These are phyloP conservation scores for Mesorhabditis spiculigera DNA, from an alignment of 2,888 invertebrate species.

Conservation along the genomic window DNA sequence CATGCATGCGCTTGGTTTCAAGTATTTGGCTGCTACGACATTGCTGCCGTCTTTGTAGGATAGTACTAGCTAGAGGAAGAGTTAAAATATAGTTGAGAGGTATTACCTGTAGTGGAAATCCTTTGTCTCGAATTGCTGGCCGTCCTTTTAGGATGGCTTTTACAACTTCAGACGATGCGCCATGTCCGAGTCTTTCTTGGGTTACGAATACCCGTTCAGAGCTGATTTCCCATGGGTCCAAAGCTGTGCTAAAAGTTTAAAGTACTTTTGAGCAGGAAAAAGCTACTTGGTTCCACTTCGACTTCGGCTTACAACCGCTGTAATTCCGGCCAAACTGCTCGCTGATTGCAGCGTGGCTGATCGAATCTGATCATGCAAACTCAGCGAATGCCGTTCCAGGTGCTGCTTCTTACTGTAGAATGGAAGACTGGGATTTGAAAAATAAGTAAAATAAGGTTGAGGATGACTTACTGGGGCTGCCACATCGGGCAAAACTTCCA, in stretches of 20 bases:
- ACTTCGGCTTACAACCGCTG: background rate
- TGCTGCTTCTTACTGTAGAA: no score
- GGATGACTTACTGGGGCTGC: background rate
- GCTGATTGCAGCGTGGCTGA: conserved; percentile 3
- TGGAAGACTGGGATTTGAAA: no score
- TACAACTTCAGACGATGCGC: background rate
- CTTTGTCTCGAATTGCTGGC: background rate
- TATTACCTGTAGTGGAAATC: background rate
- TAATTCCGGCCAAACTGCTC: conserved; percentile 1
- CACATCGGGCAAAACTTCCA: background rate
- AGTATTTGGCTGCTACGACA: background rate
- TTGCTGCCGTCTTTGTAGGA: background rate
- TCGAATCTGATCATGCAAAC: background rate
- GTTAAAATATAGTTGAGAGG: background rate
- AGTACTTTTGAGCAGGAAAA: background rate
- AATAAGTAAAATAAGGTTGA: no score
- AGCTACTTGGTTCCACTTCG: background rate
- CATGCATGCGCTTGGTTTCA: conserved; percentile 3
- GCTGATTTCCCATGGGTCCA: background rate
- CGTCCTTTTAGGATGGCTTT: background rate
- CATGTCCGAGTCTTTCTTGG: background rate
- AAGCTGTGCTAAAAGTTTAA: background rate
- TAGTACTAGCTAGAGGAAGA: background rate
- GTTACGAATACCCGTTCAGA: background rate
- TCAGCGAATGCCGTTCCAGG: background rate